Conservation (phyloP, 1,140 invertebrate genomes). For the Ridgeia piscesae region DNA sequence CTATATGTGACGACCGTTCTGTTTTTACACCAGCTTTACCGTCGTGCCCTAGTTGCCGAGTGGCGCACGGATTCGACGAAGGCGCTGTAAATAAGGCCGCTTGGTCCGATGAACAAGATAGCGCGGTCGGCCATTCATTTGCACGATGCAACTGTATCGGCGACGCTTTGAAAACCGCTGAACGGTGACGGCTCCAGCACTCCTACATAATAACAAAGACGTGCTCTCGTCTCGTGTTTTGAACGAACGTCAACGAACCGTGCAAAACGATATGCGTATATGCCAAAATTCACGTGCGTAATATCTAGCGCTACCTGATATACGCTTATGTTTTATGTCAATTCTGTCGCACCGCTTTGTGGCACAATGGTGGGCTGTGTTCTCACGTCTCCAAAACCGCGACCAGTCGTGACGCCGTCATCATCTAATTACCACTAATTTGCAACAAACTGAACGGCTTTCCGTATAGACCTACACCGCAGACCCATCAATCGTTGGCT, state of each 20-base stretch:
- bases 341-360: not conserved
- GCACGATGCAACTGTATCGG: not conserved
- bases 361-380: not conserved
- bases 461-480: not conserved
- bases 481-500: not conserved
- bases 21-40: not conserved
- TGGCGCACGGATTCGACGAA: not conserved
- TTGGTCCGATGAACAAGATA: not conserved
- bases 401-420: not conserved
- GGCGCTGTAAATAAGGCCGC: not conserved
- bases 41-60: not conserved
- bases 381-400: not conserved
- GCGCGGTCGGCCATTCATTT: not conserved
- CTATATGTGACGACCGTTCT: not conserved
- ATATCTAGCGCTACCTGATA: not conserved
- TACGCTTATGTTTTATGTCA: not conserved
- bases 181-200: not conserved
- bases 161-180: not conserved
- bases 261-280: not conserved
- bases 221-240: not conserved
- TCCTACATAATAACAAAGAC: not conserved
- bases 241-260: not conserved
- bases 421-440: not conserved
- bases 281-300: too few relatives aligned
- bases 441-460: not conserved